Conservation (phyloP, 2,797 vertebrate species). For the Enteromius paludinosus region DNA sequence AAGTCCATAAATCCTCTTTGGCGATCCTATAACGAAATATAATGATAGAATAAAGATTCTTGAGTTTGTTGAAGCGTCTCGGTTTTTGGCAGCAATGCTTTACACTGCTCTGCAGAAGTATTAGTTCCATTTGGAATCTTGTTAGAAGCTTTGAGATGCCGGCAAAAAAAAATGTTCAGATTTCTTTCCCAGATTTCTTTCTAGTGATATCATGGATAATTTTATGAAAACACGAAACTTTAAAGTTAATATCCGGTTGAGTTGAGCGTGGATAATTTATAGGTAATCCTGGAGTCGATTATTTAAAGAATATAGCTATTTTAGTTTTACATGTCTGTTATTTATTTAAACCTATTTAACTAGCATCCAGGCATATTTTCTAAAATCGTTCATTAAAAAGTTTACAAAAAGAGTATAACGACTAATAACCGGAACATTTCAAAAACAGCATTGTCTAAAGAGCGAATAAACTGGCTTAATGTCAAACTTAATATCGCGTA, state of each 20-base stretch:
- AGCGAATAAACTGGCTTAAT: neutral
- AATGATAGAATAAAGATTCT: neutral
- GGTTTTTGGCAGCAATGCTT: neutral
- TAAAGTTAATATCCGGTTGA: constrained; percentile 49
- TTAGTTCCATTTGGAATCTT: neutral
- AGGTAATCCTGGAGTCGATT: constrained; percentile 19
- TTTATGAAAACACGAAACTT: constrained; percentile 42
- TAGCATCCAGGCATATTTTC: neutral
- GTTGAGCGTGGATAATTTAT: constrained; percentile 34
- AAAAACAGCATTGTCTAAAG: neutral
- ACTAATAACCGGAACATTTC: neutral
- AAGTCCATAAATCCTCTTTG: neutral
- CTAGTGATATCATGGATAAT: constrained; percentile 27
- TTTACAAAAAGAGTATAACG: neutral
- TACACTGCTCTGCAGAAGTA: neutral
- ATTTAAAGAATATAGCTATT: constrained; percentile 14
- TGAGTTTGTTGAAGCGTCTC: neutral
- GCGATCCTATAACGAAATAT: neutral
- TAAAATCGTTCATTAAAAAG: neutral
- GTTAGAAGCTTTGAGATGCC: neutral
- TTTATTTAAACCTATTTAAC: constrained; percentile 7
- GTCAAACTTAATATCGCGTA: neutral
- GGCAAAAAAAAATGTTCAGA: neutral
- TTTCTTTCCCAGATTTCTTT: constrained; percentile 32
- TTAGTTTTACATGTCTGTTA: neutral